These are phyloP conservation scores for Malurus cyaneus DNA, from an alignment of 2,113 vertebrate genomes.

Conservation along the genomic window DNA sequence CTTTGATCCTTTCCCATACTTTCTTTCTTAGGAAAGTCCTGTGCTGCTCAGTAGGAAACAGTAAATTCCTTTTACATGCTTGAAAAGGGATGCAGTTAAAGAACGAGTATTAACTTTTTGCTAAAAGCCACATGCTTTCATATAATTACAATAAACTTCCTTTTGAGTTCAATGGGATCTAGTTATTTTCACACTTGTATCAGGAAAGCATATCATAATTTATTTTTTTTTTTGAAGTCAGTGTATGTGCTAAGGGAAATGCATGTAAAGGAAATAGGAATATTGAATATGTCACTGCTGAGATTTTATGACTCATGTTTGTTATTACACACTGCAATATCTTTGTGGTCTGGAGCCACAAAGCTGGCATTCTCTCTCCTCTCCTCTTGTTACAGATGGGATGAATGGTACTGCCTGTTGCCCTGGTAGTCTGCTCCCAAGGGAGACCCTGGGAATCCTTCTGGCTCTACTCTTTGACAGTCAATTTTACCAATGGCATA, in stretches of 20 bases:
- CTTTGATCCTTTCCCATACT: background rate
- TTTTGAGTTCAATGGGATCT: background rate
- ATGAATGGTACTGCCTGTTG: rapidly evolving
- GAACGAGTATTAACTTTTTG: background rate
- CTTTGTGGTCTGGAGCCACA: background rate
- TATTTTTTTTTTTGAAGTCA: background rate
- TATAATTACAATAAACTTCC: background rate
- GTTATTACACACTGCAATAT: background rate
- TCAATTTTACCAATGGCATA: background rate
- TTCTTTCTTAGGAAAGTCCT: background rate
- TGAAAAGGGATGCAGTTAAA: background rate
- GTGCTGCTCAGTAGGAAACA: background rate
- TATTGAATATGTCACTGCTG: background rate
- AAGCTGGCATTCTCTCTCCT: background rate
- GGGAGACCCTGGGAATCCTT: background rate
- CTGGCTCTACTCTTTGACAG: background rate
- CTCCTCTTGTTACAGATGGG: background rate
- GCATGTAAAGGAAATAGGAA: background rate
- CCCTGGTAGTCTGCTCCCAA: background rate
- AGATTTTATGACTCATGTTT: background rate
- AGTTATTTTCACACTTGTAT: background rate
- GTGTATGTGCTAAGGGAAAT: rapidly evolving
- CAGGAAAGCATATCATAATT: background rate
- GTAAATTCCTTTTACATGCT: rapidly evolving
- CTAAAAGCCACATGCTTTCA: background rate